A percentile compares a stretch with the other conserved stretches of the same genome.
These are phyloP conservation scores for Porites cylindrica DNA, from an alignment of 92 coral and sea anemone species.

Conservation along the genomic window DNA sequence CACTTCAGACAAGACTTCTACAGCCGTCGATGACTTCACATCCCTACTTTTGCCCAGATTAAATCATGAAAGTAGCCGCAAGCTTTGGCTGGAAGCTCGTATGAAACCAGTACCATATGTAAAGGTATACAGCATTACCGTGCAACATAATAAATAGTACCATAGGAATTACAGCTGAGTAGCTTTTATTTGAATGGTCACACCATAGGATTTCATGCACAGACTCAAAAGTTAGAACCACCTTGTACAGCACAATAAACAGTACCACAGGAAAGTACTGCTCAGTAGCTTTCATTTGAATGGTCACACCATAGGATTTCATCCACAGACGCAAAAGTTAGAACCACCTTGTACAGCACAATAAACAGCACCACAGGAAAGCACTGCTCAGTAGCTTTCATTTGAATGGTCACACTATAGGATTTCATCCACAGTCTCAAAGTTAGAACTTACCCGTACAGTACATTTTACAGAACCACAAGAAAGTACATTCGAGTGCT, in stretches of 20 bases:
- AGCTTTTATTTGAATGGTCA: not conserved
- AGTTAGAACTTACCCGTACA: not conserved
- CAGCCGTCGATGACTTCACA: slow-evolving; percentile 65
- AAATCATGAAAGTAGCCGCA: slow-evolving; percentile 63
- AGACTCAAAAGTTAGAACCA: not conserved
- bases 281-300: slow-evolving; percentile 8
- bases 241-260: not conserved
- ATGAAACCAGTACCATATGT: slow-evolving; percentile 87
- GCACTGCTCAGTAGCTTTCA: not conserved
- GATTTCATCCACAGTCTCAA: not conserved
- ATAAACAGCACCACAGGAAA: not conserved
- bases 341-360: slow-evolving; percentile 1
- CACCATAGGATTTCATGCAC: slow-evolving; percentile 1
- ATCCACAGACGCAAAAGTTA: slow-evolving; percentile 5
- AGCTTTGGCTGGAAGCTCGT: slow-evolving; percentile 85
- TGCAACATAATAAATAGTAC: not conserved
- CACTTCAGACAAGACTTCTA: slow-evolving; percentile 30
- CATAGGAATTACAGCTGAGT: not conserved
- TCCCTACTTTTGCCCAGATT: slow-evolving; percentile 50
- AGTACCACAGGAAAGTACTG: slow-evolving; percentile 2
- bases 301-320: not conserved
- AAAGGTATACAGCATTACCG: slow-evolving; percentile 64
- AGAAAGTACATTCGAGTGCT: no score
- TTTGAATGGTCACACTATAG: slow-evolving; percentile 1
- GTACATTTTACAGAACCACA: not conserved